Evolutionary conservation across 2,113 vertebrate genomes (phyloP).

Genomic region (Tetraodon nigroviridis): DNA sequence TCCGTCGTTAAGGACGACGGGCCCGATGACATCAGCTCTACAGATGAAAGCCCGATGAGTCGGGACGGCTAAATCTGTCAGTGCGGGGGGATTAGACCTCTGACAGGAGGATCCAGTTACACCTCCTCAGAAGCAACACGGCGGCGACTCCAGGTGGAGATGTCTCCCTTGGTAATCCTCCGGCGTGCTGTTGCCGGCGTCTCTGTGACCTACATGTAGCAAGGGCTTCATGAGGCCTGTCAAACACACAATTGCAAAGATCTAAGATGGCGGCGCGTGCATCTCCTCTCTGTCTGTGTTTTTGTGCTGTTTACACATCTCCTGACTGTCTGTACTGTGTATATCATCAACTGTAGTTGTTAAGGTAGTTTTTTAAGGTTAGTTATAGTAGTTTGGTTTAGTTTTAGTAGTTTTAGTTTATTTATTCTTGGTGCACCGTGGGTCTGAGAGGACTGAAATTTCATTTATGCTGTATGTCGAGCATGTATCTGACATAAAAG

Average conservation of each 20-base stretch:
- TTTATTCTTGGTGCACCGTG: no score
- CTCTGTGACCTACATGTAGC: conserved; percentile 41
- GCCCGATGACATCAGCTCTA: conserved; percentile 38
- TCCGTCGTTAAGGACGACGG: conserved; percentile 20
- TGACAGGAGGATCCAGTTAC: conserved; percentile 51
- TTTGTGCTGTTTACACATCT: no score
- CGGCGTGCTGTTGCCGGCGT: conserved; percentile 15
- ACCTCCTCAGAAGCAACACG: conserved; percentile 40
- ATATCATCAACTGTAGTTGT: no score
- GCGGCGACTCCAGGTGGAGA: conserved; percentile 25
- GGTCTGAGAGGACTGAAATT: no score
- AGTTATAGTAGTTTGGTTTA: no score
- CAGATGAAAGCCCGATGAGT: conserved; percentile 53
- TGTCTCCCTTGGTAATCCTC: conserved; percentile 24
- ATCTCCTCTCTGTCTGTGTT: no score
- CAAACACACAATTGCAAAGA: conserved; percentile 18
- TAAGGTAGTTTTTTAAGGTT: no score
- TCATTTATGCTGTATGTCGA: no score
- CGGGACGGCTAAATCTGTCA: conserved; percentile 47
- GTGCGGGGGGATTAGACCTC: conserved; percentile 49
- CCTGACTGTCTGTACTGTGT: no score
- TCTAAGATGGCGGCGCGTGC: no score
- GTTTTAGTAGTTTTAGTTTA: no score
- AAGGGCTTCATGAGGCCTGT: conserved; percentile 16
- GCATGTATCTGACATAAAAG: no score